A percentile compares a stretch with the other conserved stretches of the same genome.
Evolutionary conservation across 2,888 invertebrate genomes (phyloP).

Genomic region (Tetragnatha montana): DNA sequence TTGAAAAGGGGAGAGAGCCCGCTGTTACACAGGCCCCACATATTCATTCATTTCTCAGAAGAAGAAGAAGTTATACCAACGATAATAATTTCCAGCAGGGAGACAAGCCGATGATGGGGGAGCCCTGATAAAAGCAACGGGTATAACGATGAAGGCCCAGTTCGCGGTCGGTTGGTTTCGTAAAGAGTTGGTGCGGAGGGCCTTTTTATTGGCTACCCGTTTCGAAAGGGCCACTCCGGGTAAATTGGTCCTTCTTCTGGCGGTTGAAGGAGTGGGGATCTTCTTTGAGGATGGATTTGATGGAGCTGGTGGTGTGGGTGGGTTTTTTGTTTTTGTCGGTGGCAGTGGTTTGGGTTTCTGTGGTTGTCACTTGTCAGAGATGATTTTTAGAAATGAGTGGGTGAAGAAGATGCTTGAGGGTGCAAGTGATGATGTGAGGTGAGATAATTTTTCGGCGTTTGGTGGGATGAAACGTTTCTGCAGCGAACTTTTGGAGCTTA

Average conservation of each 20-base stretch:
- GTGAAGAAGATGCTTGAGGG: no score
- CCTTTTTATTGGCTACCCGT: slow-evolving; percentile 6
- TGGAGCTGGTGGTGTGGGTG: neutral
- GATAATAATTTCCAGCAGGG: no score
- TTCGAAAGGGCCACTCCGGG: slow-evolving; percentile 6
- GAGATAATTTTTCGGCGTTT: no score
- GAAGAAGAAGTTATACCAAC: neutral
- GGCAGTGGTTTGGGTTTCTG: no score
- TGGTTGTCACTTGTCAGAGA: no score
- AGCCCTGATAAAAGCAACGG: neutral
- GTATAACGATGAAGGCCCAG: slow-evolving; percentile 13
- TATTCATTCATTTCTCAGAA: neutral
- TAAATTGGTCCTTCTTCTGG: slow-evolving; percentile 6
- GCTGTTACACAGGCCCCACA: neutral
- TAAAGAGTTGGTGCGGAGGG: neutral
- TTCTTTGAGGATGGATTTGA: neutral
- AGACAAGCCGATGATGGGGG: no score
- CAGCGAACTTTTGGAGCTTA: no score
- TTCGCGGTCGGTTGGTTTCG: slow-evolving; percentile 20
- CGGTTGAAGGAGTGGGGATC: neutral
- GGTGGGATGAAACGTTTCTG: no score
- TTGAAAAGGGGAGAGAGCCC: no score
- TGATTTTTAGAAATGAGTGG: no score
- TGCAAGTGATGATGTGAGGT: no score
- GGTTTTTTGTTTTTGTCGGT: no score